phyloP scores from a whole-genome alignment of 2,113 vertebrate genomes.

The Synodontis membranacea region DNA sequence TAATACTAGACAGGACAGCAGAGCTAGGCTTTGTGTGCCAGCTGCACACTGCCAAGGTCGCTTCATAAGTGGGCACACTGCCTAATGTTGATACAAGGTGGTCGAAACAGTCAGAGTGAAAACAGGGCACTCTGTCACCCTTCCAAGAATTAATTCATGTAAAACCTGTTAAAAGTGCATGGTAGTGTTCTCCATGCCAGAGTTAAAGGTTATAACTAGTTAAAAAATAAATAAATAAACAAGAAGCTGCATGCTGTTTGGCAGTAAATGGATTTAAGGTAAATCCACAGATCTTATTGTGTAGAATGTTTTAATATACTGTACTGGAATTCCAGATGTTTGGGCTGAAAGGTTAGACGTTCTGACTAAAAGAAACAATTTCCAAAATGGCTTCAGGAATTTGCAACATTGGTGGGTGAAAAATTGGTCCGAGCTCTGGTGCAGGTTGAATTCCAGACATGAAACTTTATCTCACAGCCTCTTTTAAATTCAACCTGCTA shows the following conservation, averaged over 20 bases:
- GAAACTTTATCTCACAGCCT: not conserved
- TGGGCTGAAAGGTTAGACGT: slow-evolving; percentile 35
- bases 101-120: slow-evolving; percentile 44
- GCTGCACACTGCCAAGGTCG: slow-evolving; percentile 20
- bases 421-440: slow-evolving; percentile 32
- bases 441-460: slow-evolving; percentile 33
- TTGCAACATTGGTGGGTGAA: slow-evolving; percentile 34
- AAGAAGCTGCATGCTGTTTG: not conserved
- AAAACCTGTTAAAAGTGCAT: slow-evolving; percentile 46
- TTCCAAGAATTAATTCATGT: slow-evolving; percentile 50
- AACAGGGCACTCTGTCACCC: slow-evolving; percentile 31
- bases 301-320: slow-evolving; percentile 31
- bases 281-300: slow-evolving; percentile 28
- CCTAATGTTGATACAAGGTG: slow-evolving; percentile 49
- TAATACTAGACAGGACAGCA: slow-evolving; percentile 44
- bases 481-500: slow-evolving; percentile 19
- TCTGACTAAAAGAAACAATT: slow-evolving; percentile 41
- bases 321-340: slow-evolving; percentile 34
- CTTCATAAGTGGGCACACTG: slow-evolving; percentile 36
- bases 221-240: slow-evolving; percentile 2
- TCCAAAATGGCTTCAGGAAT: slow-evolving; percentile 43
- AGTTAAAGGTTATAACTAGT: slow-evolving; percentile 34
- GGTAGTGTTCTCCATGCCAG: slow-evolving; percentile 30
- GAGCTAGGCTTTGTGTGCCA: slow-evolving; percentile 32
- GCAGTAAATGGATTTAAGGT: slow-evolving; percentile 19